Conservation (phyloP, 2,888 invertebrate genomes). For the Heteropelma amictum region DNA sequence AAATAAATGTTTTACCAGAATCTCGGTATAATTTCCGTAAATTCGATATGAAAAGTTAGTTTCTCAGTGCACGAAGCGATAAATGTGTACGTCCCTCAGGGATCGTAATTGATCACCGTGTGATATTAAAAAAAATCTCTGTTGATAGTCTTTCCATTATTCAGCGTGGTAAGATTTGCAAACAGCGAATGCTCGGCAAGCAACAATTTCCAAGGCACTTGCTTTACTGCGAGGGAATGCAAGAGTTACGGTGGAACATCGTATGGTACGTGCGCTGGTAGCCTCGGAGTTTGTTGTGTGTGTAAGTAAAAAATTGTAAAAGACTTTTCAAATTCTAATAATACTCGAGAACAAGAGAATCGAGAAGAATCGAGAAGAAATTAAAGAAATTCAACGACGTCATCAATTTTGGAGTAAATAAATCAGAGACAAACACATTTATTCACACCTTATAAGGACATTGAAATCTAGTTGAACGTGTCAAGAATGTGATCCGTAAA, state of each 20-base stretch:
- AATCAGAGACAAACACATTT: too few relatives aligned
- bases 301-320: constrained; percentile 81
- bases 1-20: too few relatives aligned
- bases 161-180: constrained; percentile 87
- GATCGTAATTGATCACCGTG: constrained; percentile 28
- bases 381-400: too few relatives aligned
- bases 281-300: constrained; percentile 89
- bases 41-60: too few relatives aligned
- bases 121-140: neutral
- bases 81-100: constrained; percentile 61
- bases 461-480: too few relatives aligned
- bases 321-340: neutral
- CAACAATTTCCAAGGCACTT: constrained; percentile 86
- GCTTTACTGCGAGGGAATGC: constrained; percentile 88
- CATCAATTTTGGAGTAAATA: too few relatives aligned
- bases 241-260: constrained; percentile 84
- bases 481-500: too few relatives aligned
- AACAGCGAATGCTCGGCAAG: constrained; percentile 84
- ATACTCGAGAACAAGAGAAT: too few relatives aligned
- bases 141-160: constrained; percentile 85
- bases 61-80: neutral
- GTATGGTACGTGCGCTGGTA: constrained; percentile 86
- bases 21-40: too few relatives aligned
- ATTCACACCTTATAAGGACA: too few relatives aligned
- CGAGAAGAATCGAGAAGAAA: too few relatives aligned